Conservation (phyloP, 2,113 vertebrate species). For the Aptenodytes patagonicus region DNA sequence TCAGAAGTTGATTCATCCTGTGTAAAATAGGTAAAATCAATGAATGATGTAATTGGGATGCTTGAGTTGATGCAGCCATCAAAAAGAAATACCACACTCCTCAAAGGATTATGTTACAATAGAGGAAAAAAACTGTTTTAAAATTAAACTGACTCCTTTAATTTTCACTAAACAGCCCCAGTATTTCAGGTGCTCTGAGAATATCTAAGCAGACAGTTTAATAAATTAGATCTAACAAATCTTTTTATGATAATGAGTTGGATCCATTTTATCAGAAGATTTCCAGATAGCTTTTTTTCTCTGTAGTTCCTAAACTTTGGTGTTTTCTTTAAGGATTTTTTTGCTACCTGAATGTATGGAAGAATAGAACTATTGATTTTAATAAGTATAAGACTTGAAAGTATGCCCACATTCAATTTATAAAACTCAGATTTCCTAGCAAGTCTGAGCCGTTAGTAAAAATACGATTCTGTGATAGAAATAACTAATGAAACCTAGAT, state of each 20-base stretch:
- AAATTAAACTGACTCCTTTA: not conserved
- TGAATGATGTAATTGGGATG: not conserved
- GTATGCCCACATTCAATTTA: not conserved
- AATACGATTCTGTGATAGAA: not conserved
- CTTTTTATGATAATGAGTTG: not conserved
- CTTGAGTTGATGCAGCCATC: not conserved
- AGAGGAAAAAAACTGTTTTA: not conserved
- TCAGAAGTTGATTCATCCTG: not conserved
- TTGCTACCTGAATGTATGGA: not conserved
- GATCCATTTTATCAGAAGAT: not conserved
- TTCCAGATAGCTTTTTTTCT: not conserved
- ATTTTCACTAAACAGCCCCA: not conserved
- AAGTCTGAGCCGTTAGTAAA: not conserved
- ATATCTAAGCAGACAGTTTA: not conserved
- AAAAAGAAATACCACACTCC: not conserved
- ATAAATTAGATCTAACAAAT: not conserved
- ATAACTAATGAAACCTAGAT: not conserved
- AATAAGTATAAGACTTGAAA: not conserved
- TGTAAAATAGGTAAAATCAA: not conserved
- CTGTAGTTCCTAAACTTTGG: not conserved
- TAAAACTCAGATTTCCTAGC: not conserved
- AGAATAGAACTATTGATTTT: not conserved
- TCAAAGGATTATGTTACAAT: not conserved
- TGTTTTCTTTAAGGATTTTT: not conserved
- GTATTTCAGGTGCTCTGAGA: not conserved